Evolutionary conservation across 35 echinoderm and acorn worm genomes (phyloP).

Genomic region (Apostichopus parvimensis): DNA sequence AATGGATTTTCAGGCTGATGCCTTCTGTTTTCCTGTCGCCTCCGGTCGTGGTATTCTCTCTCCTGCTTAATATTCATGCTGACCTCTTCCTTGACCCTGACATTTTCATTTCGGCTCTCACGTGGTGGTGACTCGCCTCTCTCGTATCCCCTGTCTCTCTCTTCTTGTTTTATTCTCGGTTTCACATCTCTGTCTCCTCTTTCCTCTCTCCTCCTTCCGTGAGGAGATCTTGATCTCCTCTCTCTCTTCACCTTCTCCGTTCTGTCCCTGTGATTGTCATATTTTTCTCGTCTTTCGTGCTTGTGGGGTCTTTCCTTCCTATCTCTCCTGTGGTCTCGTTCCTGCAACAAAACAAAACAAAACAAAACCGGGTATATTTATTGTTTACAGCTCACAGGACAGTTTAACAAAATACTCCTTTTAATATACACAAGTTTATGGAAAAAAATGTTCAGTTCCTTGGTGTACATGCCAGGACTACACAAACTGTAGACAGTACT

Average conservation of each 20-base stretch:
- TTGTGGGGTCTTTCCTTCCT: background rate
- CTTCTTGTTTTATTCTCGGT: constrained; percentile 40
- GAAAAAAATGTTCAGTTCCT: too few species aligned
- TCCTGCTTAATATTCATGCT: constrained; percentile 67
- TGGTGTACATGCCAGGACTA: too few species aligned
- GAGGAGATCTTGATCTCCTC: constrained; percentile 21
- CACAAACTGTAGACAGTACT: too few species aligned
- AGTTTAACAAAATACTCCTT: too few species aligned
- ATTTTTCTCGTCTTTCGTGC: constrained; percentile 8
- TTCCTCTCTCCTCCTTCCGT: background rate
- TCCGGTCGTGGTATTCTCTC: constrained; percentile 71
- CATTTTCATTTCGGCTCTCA: background rate
- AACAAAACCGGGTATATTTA: too few species aligned
- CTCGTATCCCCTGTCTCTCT: constrained; percentile 40
- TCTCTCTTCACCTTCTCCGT: constrained; percentile 1
- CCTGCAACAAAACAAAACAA: background rate
- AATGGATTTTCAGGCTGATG: constrained; percentile 67
- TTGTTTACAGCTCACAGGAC: too few species aligned
- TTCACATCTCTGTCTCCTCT: constrained; percentile 2
- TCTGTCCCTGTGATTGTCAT: background rate
- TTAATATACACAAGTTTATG: too few species aligned
- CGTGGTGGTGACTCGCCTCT: constrained; percentile 5
- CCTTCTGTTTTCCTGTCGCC: constrained; percentile 61
- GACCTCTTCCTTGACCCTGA: constrained; percentile 16
- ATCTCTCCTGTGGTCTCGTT: background rate